phyloP scores from a whole-genome alignment of 64 coral and sea anemone genomes.

The Montipora efflorescens region DNA sequence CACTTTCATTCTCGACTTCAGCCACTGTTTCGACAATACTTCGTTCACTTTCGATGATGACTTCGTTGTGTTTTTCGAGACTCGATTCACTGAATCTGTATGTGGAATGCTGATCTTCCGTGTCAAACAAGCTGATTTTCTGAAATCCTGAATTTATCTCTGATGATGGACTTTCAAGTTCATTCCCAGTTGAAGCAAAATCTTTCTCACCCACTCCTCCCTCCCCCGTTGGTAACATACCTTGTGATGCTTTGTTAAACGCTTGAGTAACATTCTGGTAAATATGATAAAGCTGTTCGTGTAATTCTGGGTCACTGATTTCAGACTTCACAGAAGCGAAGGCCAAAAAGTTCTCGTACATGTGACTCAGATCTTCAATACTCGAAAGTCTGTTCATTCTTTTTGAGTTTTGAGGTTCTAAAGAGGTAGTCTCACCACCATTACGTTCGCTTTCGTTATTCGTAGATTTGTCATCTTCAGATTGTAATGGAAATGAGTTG shows the following conservation, averaged over 20 bases:
- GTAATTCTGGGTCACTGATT: neutral
- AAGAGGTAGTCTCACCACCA: neutral
- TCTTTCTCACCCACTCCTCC: neutral
- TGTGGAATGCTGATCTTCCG: neutral
- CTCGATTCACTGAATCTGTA: neutral
- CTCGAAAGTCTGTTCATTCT: neutral
- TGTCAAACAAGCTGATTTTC: conserved; percentile 59
- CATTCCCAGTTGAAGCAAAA: neutral
- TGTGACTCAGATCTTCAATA: conserved; percentile 17
- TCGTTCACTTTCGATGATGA: neutral
- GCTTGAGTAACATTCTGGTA: conserved; percentile 44
- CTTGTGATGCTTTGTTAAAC: neutral
- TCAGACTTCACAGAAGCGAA: conserved; percentile 32
- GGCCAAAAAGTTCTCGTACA: conserved; percentile 35
- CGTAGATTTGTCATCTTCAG: neutral
- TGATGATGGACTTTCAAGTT: conserved; percentile 57
- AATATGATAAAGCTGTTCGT: conserved; percentile 23
- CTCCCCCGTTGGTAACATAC: neutral
- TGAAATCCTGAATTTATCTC: conserved; percentile 66
- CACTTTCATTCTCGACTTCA: neutral
- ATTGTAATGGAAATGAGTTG: neutral
- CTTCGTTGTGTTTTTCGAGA: neutral
- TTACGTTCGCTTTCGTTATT: neutral
- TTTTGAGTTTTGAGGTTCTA: neutral
- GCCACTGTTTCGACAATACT: neutral